These are phyloP conservation scores for Chloromyia formosa DNA, from an alignment of 2,888 invertebrate species.

Conservation along the genomic window DNA sequence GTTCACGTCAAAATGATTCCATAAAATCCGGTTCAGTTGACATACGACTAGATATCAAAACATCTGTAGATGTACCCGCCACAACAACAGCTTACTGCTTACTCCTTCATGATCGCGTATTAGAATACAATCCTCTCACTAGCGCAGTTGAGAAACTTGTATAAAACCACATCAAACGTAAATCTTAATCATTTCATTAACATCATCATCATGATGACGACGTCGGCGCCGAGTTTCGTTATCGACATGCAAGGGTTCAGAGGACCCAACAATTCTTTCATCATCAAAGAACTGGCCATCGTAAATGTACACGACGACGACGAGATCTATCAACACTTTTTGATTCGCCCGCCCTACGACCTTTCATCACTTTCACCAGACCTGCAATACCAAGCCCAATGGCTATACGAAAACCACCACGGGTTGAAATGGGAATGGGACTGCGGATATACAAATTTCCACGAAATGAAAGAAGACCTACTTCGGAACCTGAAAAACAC, in stretches of 20 bases:
- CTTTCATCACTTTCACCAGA: background rate
- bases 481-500: background rate
- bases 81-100: no score
- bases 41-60: no score
- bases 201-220: no score
- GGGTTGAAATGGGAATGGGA: background rate
- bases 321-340: background rate
- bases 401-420: slow-evolving; percentile 16
- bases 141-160: no score
- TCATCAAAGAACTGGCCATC: slow-evolving; percentile 3
- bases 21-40: no score
- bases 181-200: no score
- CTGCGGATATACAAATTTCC: background rate
- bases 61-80: no score
- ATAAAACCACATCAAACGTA: no score
- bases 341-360: background rate
- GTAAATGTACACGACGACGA: background rate
- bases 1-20: no score
- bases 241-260: slow-evolving; percentile 3
- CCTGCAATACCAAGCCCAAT: background rate
- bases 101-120: no score
- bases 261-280: background rate
- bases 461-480: background rate
- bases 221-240: no score
- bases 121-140: no score